phyloP scores from a whole-genome alignment of 2,888 invertebrate genomes.

The Ennomos erosarius region DNA sequence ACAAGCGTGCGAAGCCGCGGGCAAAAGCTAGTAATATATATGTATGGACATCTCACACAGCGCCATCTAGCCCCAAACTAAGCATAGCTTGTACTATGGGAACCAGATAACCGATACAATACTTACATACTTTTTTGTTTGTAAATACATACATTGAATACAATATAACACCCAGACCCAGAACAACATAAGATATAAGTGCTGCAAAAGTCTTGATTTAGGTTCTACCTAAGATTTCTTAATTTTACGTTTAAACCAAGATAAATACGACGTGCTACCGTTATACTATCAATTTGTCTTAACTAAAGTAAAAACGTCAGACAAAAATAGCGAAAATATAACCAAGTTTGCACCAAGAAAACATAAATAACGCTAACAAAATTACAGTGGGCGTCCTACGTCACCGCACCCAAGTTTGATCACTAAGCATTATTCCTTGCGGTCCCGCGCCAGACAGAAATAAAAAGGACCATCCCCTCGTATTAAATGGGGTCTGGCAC shows the following conservation, averaged over 20 bases:
- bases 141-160: too few relatives aligned
- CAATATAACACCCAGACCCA: too few relatives aligned
- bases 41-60: too few relatives aligned
- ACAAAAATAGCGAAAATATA: slow-evolving; percentile 27
- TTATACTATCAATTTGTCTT: slow-evolving; percentile 19
- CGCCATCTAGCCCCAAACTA: too few relatives aligned
- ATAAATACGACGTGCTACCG: slow-evolving; percentile 2
- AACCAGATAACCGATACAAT: too few relatives aligned
- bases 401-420: slow-evolving; percentile 34
- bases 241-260: slow-evolving; percentile 10
- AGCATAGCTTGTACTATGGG: too few relatives aligned
- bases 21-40: too few relatives aligned
- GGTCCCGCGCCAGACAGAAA: slow-evolving; percentile 37
- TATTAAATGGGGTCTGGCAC: slow-evolving; percentile 45
- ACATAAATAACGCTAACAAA: slow-evolving; percentile 36
- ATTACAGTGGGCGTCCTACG: slow-evolving; percentile 27
- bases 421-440: slow-evolving; percentile 37
- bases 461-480: slow-evolving; percentile 44
- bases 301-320: slow-evolving; percentile 19
- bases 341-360: slow-evolving; percentile 26
- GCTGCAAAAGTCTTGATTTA: too few relatives aligned
- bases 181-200: too few relatives aligned
- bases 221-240: too few relatives aligned
- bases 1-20: too few relatives aligned
- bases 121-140: too few relatives aligned